Evolutionary conservation across 2,797 vertebrate genomes (phyloP), one percentile per base, ranked within the genome.

Genomic region (Periophthalmus magnuspinnatus): DNA sequence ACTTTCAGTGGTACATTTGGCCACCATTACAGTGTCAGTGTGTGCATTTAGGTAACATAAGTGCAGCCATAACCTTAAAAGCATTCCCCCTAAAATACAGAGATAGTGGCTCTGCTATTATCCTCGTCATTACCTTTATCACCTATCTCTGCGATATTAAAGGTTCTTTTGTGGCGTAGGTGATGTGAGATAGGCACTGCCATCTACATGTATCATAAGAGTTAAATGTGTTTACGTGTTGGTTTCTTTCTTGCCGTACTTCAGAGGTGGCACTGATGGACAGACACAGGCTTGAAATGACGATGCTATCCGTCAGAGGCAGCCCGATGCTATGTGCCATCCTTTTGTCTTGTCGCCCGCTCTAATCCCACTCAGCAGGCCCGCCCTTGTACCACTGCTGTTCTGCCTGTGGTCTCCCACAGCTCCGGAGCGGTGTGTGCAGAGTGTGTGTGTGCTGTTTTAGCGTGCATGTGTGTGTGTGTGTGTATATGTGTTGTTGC

Each of bases 291-390:
- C 86, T 88, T 89, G 89, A 91, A 84, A 86, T 81, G 81, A 84
- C 84, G 85, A 86, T 94, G 94, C 90, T 93, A 70, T 80, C 78
- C 72, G 80, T 88, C 91, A 95, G 94, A 94, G 82, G 93, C 95
- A 91, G 93, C 92, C 91, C 91, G 92, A 95, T 94, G 93, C 92
- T 92, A 95, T 93, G 94, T 92, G 93, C 91, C 90, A 85, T 95
- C 93, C 94, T 94, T 95, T 90, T 95, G 93, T 89, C 86, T 82
- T 74, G 92, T 95, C 91, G 89, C 89, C 93, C 91, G 93, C 94
- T 95, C 94, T 96, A 96, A 95, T 96, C 94, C 95, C 91, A 93
- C 93, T 92, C 92, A 95, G 94, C 94, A 94, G 88, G 91, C 93
- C 93, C 93, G 94, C 91, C 95, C 96, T 97, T 96, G 95, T 97